Evolutionary conservation across 2,797 vertebrate species (phyloP).

Genomic region (Hipposideros larvatus): DNA sequence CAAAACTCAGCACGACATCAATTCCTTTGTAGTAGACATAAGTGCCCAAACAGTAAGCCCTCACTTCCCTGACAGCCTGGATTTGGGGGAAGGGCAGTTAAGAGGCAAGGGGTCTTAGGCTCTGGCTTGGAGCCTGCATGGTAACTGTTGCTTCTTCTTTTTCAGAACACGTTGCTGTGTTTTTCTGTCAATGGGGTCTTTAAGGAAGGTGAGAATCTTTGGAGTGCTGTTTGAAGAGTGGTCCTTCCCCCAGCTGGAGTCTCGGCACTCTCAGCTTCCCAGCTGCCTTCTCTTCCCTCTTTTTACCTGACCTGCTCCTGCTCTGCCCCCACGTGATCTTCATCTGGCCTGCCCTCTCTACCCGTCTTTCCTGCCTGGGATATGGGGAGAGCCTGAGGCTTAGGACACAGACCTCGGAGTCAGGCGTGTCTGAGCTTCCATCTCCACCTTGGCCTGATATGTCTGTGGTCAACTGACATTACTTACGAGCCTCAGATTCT

Average conservation of each 20-base stretch:
- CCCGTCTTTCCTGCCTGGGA: background rate
- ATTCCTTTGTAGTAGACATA: conserved; percentile 94
- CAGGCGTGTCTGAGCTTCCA: background rate
- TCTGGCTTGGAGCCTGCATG: background rate
- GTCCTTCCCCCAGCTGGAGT: background rate
- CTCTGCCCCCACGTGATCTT: background rate
- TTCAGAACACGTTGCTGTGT: conserved; percentile 92
- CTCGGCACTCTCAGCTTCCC: background rate
- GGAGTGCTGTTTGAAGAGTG: background rate
- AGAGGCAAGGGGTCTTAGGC: accelerated
- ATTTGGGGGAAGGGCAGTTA: background rate
- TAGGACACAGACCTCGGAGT: background rate
- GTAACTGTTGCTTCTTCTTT: background rate
- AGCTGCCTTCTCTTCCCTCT: background rate
- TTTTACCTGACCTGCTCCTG: background rate
- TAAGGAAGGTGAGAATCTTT: conserved; percentile 92
- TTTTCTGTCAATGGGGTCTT: conserved; percentile 95
- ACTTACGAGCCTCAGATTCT: background rate
- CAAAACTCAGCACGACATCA: conserved; percentile 94
- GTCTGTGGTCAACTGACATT: background rate
- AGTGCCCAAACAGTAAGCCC: conserved; percentile 92
- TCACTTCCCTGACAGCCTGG: background rate
- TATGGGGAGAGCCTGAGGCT: background rate
- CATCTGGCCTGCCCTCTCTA: background rate
- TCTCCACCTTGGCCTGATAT: background rate